Percentiles rank a stretch among this genome's conserved stretches.
These are phyloP conservation scores for Drosophila conformis DNA, from an alignment of 2,888 invertebrate species.

Conservation along the genomic window DNA sequence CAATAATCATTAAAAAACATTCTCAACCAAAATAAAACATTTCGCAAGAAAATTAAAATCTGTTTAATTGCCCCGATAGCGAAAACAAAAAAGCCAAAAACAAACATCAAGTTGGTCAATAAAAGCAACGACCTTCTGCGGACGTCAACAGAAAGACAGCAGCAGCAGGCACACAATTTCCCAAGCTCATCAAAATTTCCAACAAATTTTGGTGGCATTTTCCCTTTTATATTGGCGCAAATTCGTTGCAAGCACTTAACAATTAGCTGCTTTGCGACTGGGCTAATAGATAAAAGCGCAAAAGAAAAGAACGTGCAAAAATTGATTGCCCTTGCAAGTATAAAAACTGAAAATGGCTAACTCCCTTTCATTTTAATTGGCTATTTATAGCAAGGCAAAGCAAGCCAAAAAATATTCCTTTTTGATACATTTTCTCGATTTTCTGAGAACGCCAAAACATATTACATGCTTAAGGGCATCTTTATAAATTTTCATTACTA, in stretches of 20 bases:
- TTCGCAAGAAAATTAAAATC: constrained; percentile 47
- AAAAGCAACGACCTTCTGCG: constrained; percentile 66
- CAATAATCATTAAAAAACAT: constrained; percentile 7
- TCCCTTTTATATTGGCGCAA: constrained; percentile 18
- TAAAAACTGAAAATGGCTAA: neutral
- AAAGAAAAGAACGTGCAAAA: neutral
- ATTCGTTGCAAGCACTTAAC: constrained; percentile 28
- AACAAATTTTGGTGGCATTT: constrained; percentile 41
- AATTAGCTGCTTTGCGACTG: constrained; percentile 34
- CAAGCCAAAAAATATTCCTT: neutral
- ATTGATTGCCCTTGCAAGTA: neutral
- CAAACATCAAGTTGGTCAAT: constrained; percentile 45
- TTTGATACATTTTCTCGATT: neutral
- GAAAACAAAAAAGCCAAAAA: constrained; percentile 27
- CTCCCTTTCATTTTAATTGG: neutral
- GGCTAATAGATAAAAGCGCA: constrained; percentile 37
- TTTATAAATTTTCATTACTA: neutral
- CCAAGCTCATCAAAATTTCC: constrained; percentile 55
- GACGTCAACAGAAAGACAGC: constrained; percentile 19
- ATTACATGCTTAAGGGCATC: no score
- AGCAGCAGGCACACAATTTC: constrained; percentile 30
- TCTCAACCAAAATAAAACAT: constrained; percentile 12
- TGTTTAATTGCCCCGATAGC: constrained; percentile 64
- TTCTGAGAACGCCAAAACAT: neutral
- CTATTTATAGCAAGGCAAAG: neutral